Percentiles rank a stretch among this genome's conserved stretches.
These are phyloP conservation scores for Paramacrobiotus metropolitanus DNA, from an alignment of 1,140 invertebrate species.

Conservation along the genomic window DNA sequence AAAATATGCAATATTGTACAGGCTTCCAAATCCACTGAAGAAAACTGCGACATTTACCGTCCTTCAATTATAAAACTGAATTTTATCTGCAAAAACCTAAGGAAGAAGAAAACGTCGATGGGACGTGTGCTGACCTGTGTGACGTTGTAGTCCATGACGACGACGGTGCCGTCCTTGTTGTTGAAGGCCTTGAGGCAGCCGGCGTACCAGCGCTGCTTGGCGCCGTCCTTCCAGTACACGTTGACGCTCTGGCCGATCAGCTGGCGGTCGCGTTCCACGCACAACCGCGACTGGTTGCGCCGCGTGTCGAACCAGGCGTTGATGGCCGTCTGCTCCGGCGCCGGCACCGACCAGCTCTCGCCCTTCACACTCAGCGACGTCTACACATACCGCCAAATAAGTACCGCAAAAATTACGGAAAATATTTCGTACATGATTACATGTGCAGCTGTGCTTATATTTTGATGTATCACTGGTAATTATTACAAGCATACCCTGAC, in stretches of 20 bases:
- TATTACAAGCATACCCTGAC: background rate
- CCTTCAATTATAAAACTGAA: too few relatives aligned
- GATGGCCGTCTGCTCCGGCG: background rate
- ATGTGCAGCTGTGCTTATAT: background rate
- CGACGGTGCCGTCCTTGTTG: background rate
- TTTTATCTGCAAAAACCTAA: too few relatives aligned
- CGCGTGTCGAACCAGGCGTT: background rate
- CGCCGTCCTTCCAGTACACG: constrained; percentile 3
- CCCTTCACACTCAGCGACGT: background rate
- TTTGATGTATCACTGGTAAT: background rate
- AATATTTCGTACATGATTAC: background rate
- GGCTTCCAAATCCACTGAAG: too few relatives aligned
- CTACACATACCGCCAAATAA: background rate
- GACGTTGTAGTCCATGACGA: constrained; percentile 4
- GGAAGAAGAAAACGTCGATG: too few relatives aligned
- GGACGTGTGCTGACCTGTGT: background rate
- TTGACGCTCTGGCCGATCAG: background rate
- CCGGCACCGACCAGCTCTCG: background rate
- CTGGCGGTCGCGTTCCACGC: background rate
- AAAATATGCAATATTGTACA: too few relatives aligned
- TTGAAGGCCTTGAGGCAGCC: background rate
- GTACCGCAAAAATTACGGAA: background rate
- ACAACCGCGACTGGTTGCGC: background rate
- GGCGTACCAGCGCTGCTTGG: constrained; percentile 1
- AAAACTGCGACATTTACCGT: too few relatives aligned